These are phyloP conservation scores for Nysson spinosus DNA, from an alignment of 2,888 invertebrate genomes.

Conservation along the genomic window DNA sequence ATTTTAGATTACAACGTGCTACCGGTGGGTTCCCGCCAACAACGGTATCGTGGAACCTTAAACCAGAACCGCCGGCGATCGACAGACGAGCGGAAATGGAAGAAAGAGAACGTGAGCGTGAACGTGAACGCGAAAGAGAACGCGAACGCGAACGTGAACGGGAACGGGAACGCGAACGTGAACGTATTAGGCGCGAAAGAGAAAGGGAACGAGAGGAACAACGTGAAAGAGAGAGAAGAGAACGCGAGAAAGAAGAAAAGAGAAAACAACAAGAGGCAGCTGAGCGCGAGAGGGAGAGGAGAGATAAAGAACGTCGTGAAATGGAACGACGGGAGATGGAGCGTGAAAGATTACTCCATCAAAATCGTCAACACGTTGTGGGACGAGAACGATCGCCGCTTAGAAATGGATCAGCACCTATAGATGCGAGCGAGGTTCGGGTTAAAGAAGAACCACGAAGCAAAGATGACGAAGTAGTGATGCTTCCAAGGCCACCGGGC, in stretches of 20 bases:
- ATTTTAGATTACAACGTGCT: conserved; percentile 79
- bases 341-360: conserved; percentile 79
- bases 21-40: conserved; percentile 80
- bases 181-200: conserved; percentile 79
- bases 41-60: conserved; percentile 82
- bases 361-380: conserved; percentile 68
- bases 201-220: conserved; percentile 71
- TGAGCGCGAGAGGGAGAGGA: conserved; percentile 75
- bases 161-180: conserved; percentile 82
- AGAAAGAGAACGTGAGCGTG: conserved; percentile 78
- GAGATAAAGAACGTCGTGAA: conserved; percentile 79
- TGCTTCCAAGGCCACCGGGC: conserved; percentile 74
- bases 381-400: conserved; percentile 86
- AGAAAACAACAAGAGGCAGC: conserved; percentile 74
- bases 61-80: conserved; percentile 82
- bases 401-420: conserved; percentile 81
- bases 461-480: conserved; percentile 79
- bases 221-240: conserved; percentile 77
- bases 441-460: conserved; percentile 83
- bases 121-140: conserved; percentile 79
- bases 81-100: conserved; percentile 82
- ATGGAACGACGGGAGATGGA: conserved; percentile 81
- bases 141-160: conserved; percentile 81
- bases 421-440: conserved; percentile 78
- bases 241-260: conserved; percentile 77